Evolutionary conservation across 2,797 vertebrate species (phyloP), one percentile per base, ranked within the genome.

Genomic region (Lerista edwardsae): DNA sequence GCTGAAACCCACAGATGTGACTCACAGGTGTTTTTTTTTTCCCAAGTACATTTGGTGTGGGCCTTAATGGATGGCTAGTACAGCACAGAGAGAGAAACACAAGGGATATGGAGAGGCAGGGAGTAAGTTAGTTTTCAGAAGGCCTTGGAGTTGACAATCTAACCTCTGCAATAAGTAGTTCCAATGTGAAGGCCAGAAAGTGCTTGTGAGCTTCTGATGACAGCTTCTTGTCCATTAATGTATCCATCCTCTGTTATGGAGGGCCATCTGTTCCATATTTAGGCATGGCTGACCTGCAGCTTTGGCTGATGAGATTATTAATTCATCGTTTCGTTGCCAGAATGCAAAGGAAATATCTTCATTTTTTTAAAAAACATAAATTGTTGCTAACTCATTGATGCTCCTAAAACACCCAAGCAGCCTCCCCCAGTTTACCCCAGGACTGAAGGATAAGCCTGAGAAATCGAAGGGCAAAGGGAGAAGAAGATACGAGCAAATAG

Each of bases 181-280:
- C 82, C 75, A 84, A 61, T 78, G 65, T 17, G 19, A 75, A 73
- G 57, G 25, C 75, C 74, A 51, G 64, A 82, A 78, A 62, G 79
- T 77, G 84, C 67, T 61, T 55, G 57, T 82, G 75, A 65, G 67
- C 57, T 69, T 75, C 57, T 73, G 74, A 44, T 78, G 75, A 59
- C 44, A 78, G 36, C 29, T 78, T 65, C 34, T 79, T 72, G 69
- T 64, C 68, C 34, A 64, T 57, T 78, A 82, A 76, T 72, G 34
- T 57, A 78, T 78, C 75, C 75, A 65, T 79, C 80, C 47, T 41
- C 23, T 72, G 59, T 67, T 59, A 85, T 25, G 27, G 19, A 21
- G 7, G 61, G 34, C 74, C 84, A 80, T 85, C 69, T 59, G 77
- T 41, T 80, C 55, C 51, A 59, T 67, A 75, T 85, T 85, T 80